Percentiles rank a stretch among this genome's conserved stretches.
phyloP scores from a whole-genome alignment of 1,140 invertebrate genomes.

The Scaptodrosophila lebanonensis region DNA sequence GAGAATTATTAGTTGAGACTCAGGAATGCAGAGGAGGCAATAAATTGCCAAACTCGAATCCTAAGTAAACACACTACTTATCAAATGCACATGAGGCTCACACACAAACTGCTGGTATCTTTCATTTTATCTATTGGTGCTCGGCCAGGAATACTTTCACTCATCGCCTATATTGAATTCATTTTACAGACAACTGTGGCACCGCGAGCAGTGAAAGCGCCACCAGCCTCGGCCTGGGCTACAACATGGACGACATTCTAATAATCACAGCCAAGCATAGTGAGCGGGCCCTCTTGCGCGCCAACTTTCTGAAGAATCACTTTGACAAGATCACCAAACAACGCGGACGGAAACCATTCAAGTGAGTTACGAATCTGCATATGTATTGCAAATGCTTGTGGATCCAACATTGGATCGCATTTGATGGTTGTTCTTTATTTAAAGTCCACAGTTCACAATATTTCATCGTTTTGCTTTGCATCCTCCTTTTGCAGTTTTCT shows the following conservation, averaged over 20 bases:
- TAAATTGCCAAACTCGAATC: conserved; percentile 68
- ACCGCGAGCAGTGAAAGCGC: conserved; percentile 68
- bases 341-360: conserved; percentile 84
- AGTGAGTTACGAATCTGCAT: conserved; percentile 79
- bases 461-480: background rate
- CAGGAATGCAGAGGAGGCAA: conserved; percentile 52
- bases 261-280: conserved; percentile 87
- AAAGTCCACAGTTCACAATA: conserved; percentile 1
- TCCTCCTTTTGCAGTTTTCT: conserved; percentile 80
- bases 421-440: too few relatives aligned
- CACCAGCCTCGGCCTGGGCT: conserved; percentile 58
- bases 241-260: conserved; percentile 87
- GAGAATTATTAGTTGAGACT: conserved; percentile 27
- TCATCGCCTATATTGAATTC: conserved; percentile 59
- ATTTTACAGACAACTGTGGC: conserved; percentile 77
- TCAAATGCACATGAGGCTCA: conserved; percentile 47
- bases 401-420: too few relatives aligned
- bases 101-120: too few relatives aligned
- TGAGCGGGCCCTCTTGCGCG: conserved; percentile 85
- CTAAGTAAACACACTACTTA: conserved; percentile 76
- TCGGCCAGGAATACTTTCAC: too few relatives aligned
- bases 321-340: conserved; percentile 90
- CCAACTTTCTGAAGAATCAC: conserved; percentile 87
- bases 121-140: too few relatives aligned
- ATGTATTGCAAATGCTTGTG: too few relatives aligned